Evolutionary conservation across 2,113 vertebrate species (phyloP).

Genomic region (Bungarus multicinctus): DNA sequence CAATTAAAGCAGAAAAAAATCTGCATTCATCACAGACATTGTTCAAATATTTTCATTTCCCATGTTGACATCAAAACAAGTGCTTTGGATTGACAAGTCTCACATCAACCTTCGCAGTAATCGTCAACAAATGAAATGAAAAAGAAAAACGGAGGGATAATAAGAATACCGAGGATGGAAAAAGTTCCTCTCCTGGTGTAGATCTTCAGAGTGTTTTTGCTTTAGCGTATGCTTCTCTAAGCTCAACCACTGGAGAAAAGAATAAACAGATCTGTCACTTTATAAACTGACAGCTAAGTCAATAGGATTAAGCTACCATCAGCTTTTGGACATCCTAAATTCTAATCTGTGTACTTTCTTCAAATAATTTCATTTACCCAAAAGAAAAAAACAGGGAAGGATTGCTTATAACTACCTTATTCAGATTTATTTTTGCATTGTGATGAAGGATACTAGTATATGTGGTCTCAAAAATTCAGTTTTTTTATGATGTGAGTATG

Average conservation of each 20-base stretch:
- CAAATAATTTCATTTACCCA: not conserved
- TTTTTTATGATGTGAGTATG: not conserved
- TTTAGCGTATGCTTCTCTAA: not conserved
- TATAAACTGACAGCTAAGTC: slow-evolving; percentile 20
- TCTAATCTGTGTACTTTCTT: not conserved
- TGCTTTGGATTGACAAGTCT: not conserved
- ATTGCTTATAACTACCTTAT: fast-evolving
- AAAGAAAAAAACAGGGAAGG: fast-evolving
- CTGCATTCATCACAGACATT: not conserved
- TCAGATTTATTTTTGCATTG: not conserved
- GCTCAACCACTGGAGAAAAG: no score
- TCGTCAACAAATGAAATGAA: not conserved
- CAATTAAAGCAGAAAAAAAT: not conserved
- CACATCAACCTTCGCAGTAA: not conserved
- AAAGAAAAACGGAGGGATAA: not conserved
- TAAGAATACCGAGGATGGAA: not conserved
- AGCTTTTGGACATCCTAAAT: not conserved
- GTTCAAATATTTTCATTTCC: not conserved
- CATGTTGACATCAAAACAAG: not conserved
- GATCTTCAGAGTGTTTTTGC: slow-evolving; percentile 12
- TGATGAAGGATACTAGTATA: slow-evolving; percentile 1
- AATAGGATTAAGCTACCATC: slow-evolving; percentile 5
- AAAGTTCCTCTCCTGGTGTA: not conserved
- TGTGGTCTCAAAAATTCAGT: not conserved
- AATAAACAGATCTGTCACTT: slow-evolving; percentile 15